These are phyloP conservation scores for Crypturellus tataupa DNA, from an alignment of 2,797 vertebrate genomes.

Conservation along the genomic window DNA sequence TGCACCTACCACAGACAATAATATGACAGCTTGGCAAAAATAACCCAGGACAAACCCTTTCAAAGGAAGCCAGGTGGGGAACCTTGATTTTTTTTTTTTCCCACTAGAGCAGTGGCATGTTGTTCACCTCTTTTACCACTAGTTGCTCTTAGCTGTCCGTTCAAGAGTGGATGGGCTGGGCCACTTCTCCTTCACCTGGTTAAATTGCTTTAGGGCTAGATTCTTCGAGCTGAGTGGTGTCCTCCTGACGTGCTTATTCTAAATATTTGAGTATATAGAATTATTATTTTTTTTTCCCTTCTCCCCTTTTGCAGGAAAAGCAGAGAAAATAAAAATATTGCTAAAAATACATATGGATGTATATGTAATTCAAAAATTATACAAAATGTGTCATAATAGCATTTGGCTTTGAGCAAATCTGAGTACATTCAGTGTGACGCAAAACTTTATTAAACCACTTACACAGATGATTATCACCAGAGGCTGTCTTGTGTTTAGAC, in stretches of 20 bases:
- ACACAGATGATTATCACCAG: conserved; percentile 8
- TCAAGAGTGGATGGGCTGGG: background rate
- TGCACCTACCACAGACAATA: background rate
- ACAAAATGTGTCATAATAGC: background rate
- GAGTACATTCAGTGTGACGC: background rate
- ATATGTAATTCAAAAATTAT: background rate
- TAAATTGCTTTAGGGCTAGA: background rate
- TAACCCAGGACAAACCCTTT: background rate
- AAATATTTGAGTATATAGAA: background rate
- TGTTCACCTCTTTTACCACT: background rate
- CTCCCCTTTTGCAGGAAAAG: background rate
- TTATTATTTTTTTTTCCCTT: background rate
- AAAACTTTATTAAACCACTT: conserved; percentile 41
- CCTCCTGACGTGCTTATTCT: background rate
- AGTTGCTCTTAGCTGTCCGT: background rate
- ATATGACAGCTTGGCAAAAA: background rate
- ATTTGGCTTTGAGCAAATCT: background rate
- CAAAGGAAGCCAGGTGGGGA: background rate
- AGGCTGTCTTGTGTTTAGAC: conserved; percentile 6
- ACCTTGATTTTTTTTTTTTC: background rate
- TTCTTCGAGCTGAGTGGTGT: background rate
- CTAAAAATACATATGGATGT: background rate
- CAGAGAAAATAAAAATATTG: background rate
- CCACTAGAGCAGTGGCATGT: background rate
- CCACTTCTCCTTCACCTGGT: background rate